Evolutionary conservation across 2,888 invertebrate species (phyloP), one percentile per base, ranked within the genome.

Genomic region (Himalopsyche tibetana): DNA sequence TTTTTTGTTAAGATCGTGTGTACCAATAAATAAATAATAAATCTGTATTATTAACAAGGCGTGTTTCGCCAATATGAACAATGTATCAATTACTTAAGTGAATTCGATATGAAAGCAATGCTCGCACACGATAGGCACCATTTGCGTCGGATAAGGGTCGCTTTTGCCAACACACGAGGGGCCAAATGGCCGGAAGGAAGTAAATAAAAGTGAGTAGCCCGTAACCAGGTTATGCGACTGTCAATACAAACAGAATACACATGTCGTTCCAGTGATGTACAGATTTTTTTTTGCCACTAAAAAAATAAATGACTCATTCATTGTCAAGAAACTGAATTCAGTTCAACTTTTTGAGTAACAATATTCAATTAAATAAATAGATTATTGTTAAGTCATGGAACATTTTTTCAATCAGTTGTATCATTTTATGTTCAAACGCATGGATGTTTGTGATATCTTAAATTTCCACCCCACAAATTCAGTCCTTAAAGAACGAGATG

Each of bases 181-280:
- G 85, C 84, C 85, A 86, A 88, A 87, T 85, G 82, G 87, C 85
- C 88, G 88, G 88, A 88, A 88, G 88, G 87, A 88, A 85, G 88
- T 85, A 87, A 88, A 88, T 88, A 88, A 88, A 88, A 80, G 85
- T 83, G 85, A 82, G 87, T 84, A 84, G 85, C 79, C 87, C 85
- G 85, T 88, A 87, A 88, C 87, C 88, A 82, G 88, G 88, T 88
- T 88, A 88, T 88, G 85, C 80, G 82, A 74, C 82, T 86, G 86
- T 88, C 88, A 88, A 88, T 86, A 88, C 88, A 88, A 88, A 88
- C 85, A 88, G 81, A 81, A 19, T 63, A 63, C 63, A 63, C 80
- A 51, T 79, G 80, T 19, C 63, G 63, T 5, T 56, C 11, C 56
- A 80, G 55, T 80, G 80, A 82, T 83, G 80, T 82, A 63, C 82